Percentiles rank a stretch among this genome's conserved stretches.
Conservation (phyloP, 1,140 invertebrate genomes). For the Ctenoplectra terminalis region DNA sequence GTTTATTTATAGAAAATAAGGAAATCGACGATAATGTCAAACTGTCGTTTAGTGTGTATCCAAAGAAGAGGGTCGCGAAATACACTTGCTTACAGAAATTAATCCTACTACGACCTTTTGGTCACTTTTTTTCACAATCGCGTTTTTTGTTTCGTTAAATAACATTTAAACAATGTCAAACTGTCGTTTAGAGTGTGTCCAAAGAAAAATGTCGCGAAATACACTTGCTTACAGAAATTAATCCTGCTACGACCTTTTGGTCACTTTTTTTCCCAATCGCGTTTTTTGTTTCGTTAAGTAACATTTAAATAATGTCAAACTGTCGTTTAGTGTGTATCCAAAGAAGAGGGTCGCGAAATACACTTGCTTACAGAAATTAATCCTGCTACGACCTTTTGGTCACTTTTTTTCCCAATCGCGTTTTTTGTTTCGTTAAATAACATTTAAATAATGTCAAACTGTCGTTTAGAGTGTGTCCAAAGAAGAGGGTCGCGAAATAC, state of each 20-base stretch:
- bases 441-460: constrained; percentile 5
- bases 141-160: too few species aligned
- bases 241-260: too few species aligned
- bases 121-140: too few species aligned
- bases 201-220: neutral
- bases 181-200: neutral
- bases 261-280: too few species aligned
- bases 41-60: neutral
- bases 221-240: too few species aligned
- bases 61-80: neutral
- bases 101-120: too few species aligned
- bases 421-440: too few species aligned
- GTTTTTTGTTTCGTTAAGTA: too few species aligned
- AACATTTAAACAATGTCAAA: constrained; percentile 4
- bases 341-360: neutral
- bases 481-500: neutral
- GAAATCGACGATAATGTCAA: constrained; percentile 9
- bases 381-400: too few species aligned
- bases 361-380: too few species aligned
- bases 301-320: constrained; percentile 1
- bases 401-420: too few species aligned
- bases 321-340: neutral
- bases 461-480: neutral
- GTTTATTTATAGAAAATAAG: constrained; percentile 52
- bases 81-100: too few species aligned